Evolutionary conservation across 2,113 vertebrate species (phyloP), one percentile per base, ranked within the genome.

Genomic region (Crypturellus undulatus): DNA sequence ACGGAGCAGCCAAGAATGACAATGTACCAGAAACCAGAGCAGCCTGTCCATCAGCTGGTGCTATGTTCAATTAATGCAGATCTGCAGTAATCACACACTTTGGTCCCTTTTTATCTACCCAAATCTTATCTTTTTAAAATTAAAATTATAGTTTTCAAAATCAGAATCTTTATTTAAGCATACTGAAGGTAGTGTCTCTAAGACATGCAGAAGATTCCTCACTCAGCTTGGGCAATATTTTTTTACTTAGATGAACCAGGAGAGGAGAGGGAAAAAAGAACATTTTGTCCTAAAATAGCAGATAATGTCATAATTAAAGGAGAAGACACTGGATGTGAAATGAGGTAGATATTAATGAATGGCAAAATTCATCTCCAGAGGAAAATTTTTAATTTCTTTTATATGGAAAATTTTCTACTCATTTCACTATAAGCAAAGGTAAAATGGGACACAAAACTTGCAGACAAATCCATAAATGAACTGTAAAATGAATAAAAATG

Each of bases 21-120:
- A 54, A 49, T 38, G 36, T 8, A 73, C 19, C 85, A 90, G 82
- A 78, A 85, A 22, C 32, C 52, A 14, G 12, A 75, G 63, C 9
- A 88, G 17, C 45, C 49, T 84, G 40, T 24, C 81, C 0, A 0
- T 38, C 73, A 82, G 28, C n/a, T 1, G 0, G 20, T 64, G 47
- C 63, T 73, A 17, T 3, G 26, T n/a, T 72, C 56, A 28, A 8
- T 40, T 62, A 52, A 26, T 56, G 60, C 54, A 93, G 25, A 64
- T 10, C 38, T 52, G 26, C 52, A 84, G 20, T 19, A 80, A 56
- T 26, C 64, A 38, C 0, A 0, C 10, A 22, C 25, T 87, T 82
- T 30, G 71, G 24, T 42, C 26, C 14, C 28, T 43, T 87, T 84
- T 69, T 34, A 69, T 70, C 5, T 9, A 5, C 13, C 7, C 16